A percentile compares a stretch with the other conserved stretches of the same genome.
phyloP scores from a whole-genome alignment of 2,888 invertebrate species.

The Microctonus hyperodae region DNA sequence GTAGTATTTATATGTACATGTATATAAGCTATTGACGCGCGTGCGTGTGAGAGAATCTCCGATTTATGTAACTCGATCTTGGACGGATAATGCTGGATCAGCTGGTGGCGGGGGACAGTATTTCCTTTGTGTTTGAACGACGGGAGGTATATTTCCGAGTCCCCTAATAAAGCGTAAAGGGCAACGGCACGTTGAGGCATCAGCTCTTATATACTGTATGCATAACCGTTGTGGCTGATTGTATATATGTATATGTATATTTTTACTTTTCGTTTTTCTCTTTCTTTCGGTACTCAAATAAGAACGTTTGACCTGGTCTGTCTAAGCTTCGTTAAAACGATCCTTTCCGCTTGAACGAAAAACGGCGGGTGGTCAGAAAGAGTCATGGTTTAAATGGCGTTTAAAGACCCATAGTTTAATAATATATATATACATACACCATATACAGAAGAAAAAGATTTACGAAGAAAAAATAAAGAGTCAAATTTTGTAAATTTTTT shows the following conservation, averaged over 20 bases:
- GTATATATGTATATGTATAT: slow-evolving; percentile 18
- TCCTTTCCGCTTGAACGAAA: slow-evolving; percentile 41
- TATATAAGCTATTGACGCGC: not conserved
- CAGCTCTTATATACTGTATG: not conserved
- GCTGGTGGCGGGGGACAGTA: slow-evolving; percentile 27
- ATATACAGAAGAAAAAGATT: too few species aligned
- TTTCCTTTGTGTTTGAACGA: slow-evolving; percentile 38
- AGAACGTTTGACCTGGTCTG: slow-evolving; percentile 42
- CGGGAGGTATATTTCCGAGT: slow-evolving; percentile 23
- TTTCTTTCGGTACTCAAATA: not conserved
- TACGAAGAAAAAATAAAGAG: not conserved
- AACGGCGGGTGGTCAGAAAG: slow-evolving; percentile 36
- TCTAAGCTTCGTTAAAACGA: slow-evolving; percentile 49
- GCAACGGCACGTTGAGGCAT: slow-evolving; percentile 41
- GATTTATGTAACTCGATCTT: slow-evolving; percentile 39
- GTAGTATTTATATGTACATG: too few species aligned
- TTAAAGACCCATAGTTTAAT: slow-evolving; percentile 43
- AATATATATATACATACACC: slow-evolving; percentile 20
- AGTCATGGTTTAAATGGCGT: slow-evolving; percentile 52
- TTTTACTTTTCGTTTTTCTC: not conserved
- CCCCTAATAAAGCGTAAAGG: slow-evolving; percentile 38
- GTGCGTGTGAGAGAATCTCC: slow-evolving; percentile 1
- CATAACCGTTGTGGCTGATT: slow-evolving; percentile 22
- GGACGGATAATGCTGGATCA: slow-evolving; percentile 42
- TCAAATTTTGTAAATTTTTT: too few species aligned